Conservation (phyloP, 2,113 vertebrate genomes). For the Salminus brasiliensis region DNA sequence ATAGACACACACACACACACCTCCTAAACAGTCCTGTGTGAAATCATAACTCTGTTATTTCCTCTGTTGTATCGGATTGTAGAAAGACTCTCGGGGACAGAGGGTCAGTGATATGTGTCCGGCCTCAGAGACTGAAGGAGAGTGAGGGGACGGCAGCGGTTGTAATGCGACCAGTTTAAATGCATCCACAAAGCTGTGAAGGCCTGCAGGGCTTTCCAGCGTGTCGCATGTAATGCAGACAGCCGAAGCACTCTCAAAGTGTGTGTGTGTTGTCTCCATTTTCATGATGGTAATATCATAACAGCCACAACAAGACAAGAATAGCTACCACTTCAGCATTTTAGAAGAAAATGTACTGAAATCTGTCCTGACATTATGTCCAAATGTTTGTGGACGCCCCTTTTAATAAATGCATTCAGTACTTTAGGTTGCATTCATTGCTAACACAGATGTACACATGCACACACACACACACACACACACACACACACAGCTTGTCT, state of each 20-base stretch:
- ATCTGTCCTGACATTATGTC: too few relatives aligned
- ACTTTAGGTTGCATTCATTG: too few relatives aligned
- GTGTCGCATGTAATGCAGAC: constrained; percentile 57
- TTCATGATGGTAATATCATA: constrained; percentile 32
- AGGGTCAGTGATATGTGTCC: not conserved
- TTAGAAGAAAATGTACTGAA: too few relatives aligned
- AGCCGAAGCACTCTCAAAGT: not conserved
- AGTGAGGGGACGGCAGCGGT: constrained; percentile 63
- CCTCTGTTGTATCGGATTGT: not conserved
- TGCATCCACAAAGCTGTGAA: constrained; percentile 60
- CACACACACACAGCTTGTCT: too few relatives aligned
- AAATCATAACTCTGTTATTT: constrained; percentile 18
- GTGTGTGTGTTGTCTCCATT: constrained; percentile 53
- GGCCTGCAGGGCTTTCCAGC: constrained; percentile 51
- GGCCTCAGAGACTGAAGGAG: constrained; percentile 66
- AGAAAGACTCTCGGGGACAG: not conserved
- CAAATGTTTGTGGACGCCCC: too few relatives aligned
- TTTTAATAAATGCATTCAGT: too few relatives aligned
- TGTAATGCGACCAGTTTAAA: constrained; percentile 69
- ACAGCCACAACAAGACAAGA: not conserved
- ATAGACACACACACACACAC: not conserved
- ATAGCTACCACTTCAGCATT: too few relatives aligned
- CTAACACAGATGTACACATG: too few relatives aligned
- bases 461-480: too few relatives aligned
- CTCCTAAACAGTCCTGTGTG: constrained; percentile 1